These are phyloP conservation scores for Otocyon megalotis DNA, from an alignment of 2,113 vertebrate genomes.

Conservation along the genomic window DNA sequence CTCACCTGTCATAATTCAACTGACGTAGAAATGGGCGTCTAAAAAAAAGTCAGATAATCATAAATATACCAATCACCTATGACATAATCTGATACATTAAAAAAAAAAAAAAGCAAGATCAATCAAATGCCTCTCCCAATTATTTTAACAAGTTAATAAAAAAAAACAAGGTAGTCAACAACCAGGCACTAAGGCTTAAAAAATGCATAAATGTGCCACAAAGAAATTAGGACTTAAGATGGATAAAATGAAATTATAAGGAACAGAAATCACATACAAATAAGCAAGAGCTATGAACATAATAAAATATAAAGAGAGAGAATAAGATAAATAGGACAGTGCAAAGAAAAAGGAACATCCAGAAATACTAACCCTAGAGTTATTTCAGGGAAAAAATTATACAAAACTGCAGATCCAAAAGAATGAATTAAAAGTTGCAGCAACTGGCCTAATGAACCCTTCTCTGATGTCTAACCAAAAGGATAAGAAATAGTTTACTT, in stretches of 20 bases:
- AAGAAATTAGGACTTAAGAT: not conserved
- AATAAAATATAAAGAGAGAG: not conserved
- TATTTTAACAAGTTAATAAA: not conserved
- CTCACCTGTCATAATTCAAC: not conserved
- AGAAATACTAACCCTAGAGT: not conserved
- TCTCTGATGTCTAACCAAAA: not conserved
- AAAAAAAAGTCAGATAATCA: not conserved
- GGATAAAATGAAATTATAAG: not conserved
- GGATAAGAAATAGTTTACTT: not conserved
- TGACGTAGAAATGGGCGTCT: not conserved
- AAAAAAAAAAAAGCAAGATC: not conserved
- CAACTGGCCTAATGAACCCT: not conserved
- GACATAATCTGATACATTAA: not conserved
- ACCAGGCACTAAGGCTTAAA: not conserved
- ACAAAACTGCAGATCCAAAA: not conserved
- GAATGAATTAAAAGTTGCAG: slow-evolving; percentile 45
- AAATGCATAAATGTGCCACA: not conserved
- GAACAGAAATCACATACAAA: slow-evolving; percentile 22
- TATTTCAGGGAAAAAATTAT: not conserved
- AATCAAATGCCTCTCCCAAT: not conserved
- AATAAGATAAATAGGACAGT: not conserved
- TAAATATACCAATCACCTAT: not conserved
- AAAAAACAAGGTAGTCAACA: not conserved
- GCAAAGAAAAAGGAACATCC: not conserved
- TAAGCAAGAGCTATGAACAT: not conserved